Percentiles rank a stretch among this genome's conserved stretches.
Evolutionary conservation across 2,888 invertebrate genomes (phyloP).

Genomic region (Epirrita christyi): DNA sequence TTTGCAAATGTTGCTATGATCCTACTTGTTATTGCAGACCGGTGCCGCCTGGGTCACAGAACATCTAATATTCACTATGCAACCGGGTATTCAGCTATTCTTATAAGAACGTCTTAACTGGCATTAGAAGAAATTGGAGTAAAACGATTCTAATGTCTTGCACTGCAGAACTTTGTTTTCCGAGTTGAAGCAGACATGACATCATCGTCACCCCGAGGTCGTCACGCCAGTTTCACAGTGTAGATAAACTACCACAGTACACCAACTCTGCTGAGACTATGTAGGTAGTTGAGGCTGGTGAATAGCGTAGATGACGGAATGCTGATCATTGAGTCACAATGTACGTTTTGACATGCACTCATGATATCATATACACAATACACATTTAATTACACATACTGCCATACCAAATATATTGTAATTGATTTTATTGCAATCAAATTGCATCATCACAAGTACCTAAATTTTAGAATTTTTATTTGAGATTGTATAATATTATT

Average conservation of each 20-base stretch:
- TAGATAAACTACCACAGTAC: conserved; percentile 11
- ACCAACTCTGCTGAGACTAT: no score
- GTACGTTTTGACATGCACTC: no score
- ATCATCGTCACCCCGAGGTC: conserved; percentile 55
- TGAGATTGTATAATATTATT: no score
- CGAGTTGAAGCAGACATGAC: conserved; percentile 49
- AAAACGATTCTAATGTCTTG: conserved; percentile 33
- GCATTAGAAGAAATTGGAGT: conserved; percentile 7
- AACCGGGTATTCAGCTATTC: background rate
- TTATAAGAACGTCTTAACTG: conserved; percentile 18
- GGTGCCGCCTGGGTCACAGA: conserved; percentile 15
- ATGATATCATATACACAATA: no score
- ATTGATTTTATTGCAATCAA: background rate
- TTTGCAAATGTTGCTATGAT: background rate
- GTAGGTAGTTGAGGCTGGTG: background rate
- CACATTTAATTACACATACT: no score
- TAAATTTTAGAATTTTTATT: no score
- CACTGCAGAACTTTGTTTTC: conserved; percentile 44
- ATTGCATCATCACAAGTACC: background rate
- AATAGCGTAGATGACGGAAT: background rate
- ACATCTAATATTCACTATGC: conserved; percentile 4
- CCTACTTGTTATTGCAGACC: conserved; percentile 20
- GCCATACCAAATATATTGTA: no score
- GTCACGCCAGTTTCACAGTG: conserved; percentile 28
- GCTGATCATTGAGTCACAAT: background rate